Percentiles rank a stretch among this genome's conserved stretches.
These are phyloP conservation scores for Cirrhinus molitorella DNA, from an alignment of 2,797 vertebrate species.

Conservation along the genomic window DNA sequence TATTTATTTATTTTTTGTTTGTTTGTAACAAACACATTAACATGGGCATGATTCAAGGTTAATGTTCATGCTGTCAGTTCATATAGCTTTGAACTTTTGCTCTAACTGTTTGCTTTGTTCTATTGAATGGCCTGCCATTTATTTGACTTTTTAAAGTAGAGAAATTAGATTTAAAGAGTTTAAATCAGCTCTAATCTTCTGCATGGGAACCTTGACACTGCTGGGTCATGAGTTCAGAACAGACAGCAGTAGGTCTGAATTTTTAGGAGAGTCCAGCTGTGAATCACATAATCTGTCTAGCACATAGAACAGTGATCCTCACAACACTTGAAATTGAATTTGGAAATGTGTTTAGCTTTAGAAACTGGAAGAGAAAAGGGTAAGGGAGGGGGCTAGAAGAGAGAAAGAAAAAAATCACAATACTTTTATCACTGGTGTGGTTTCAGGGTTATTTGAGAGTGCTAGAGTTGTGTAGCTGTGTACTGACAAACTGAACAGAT, in stretches of 20 bases:
- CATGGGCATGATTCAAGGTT: too few species aligned
- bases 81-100: not conserved
- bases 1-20: not conserved
- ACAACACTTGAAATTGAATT: not conserved
- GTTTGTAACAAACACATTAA: not conserved
- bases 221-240: not conserved
- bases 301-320: not conserved
- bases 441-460: conserved; percentile 73
- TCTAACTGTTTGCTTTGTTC: not conserved
- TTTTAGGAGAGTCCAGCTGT: not conserved
- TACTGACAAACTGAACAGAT: not conserved
- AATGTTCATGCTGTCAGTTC: not conserved
- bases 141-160: not conserved
- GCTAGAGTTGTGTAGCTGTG: conserved; percentile 21
- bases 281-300: conserved; percentile 3
- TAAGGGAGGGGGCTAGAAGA: not conserved
- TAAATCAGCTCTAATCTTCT: not conserved
- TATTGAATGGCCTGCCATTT: not conserved
- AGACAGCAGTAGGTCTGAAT: not conserved
- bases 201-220: not conserved
- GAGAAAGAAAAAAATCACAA: conserved; percentile 61
- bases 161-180: not conserved
- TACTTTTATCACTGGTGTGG: conserved; percentile 17
- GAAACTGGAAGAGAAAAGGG: conserved; percentile 7
- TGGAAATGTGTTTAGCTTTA: conserved; percentile 12